A percentile compares a stretch with the other conserved stretches of the same genome.
These are phyloP conservation scores for Sipha maydis DNA, from an alignment of 2,888 invertebrate genomes.

Conservation along the genomic window DNA sequence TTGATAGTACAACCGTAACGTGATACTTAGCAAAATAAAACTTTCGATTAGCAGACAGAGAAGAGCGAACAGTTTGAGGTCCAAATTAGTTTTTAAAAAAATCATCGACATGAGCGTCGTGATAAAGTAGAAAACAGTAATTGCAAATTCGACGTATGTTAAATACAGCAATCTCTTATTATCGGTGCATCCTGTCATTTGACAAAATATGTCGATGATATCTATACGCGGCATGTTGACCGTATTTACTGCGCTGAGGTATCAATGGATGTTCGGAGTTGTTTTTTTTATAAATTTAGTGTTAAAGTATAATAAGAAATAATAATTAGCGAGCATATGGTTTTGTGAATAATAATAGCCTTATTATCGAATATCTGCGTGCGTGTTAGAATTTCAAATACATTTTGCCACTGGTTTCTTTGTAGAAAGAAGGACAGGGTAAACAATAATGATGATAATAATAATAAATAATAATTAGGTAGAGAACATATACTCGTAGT, in stretches of 20 bases:
- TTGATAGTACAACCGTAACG: not conserved
- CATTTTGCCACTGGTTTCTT: no score
- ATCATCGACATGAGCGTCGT: not conserved
- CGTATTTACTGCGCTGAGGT: not conserved
- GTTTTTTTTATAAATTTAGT: no score
- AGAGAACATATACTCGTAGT: no score
- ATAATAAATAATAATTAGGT: no score
- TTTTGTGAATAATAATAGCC: not conserved
- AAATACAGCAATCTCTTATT: not conserved
- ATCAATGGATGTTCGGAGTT: no score
- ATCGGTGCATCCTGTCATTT: not conserved
- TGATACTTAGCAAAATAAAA: not conserved
- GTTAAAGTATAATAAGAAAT: no score
- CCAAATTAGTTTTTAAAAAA: not conserved
- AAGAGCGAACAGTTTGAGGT: not conserved
- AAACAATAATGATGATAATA: no score
- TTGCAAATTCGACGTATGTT: not conserved
- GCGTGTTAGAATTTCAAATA: not conserved
- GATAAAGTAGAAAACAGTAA: not conserved
- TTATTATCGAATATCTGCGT: not conserved
- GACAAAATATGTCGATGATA: not conserved
- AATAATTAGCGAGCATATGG: no score
- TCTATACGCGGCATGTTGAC: not conserved
- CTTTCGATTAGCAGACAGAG: conserved; percentile 9
- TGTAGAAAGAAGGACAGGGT: no score